phyloP scores from a whole-genome alignment of 2,888 invertebrate species.

The Acanthosepion lycidas region DNA sequence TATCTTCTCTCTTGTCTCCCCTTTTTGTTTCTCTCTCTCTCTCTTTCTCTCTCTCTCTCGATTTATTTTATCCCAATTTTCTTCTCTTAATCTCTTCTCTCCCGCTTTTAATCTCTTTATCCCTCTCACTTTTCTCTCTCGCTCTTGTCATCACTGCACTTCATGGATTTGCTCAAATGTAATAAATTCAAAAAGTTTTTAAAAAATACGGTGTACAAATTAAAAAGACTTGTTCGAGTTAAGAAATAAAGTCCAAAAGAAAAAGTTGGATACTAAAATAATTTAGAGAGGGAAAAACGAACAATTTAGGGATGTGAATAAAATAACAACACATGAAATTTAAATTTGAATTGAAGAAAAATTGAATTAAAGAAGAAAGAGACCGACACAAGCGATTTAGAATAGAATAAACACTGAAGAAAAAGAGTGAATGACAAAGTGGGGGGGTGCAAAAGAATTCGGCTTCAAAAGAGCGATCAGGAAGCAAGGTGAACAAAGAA shows the following conservation, averaged over 20 bases:
- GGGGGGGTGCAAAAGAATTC: no score
- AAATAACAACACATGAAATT: background rate
- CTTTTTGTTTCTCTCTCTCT: background rate
- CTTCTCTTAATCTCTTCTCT: background rate
- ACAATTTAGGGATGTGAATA: background rate
- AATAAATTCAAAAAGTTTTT: background rate
- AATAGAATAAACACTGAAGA: background rate
- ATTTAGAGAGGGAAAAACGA: background rate
- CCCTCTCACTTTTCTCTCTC: background rate
- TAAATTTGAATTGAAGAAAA: background rate
- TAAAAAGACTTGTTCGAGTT: background rate
- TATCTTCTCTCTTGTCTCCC: background rate
- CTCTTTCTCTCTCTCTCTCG: background rate
- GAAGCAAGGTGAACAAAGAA: background rate
- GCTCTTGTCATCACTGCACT: background rate
- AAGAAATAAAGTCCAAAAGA: background rate
- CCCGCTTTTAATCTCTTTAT: background rate
- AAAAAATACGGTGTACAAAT: background rate
- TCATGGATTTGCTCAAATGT: background rate
- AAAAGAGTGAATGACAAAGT: background rate
- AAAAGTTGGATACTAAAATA: background rate
- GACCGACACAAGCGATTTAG: background rate
- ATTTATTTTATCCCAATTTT: background rate
- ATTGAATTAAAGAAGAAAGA: conserved; percentile 7
- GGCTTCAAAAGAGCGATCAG: background rate